phyloP scores from a whole-genome alignment of 2,888 invertebrate species.

The Cryptocephalus moraei region DNA sequence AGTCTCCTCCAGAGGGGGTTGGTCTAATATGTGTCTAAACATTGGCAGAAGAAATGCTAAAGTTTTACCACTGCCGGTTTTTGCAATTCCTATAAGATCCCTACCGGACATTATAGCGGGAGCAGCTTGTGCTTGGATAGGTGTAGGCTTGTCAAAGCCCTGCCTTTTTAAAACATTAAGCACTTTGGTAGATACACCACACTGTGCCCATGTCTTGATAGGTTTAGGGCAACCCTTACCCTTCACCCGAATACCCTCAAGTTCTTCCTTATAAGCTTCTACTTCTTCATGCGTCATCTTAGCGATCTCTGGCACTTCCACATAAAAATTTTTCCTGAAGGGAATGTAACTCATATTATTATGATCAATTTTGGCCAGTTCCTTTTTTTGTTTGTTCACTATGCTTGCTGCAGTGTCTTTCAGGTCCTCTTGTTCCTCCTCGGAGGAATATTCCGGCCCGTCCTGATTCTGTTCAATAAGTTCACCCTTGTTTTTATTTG shows the following conservation, averaged over 20 bases:
- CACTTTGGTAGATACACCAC: slow-evolving; percentile 93
- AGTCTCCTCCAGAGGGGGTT: slow-evolving; percentile 82
- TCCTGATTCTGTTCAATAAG: slow-evolving; percentile 99
- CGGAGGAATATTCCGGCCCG: slow-evolving; percentile 93
- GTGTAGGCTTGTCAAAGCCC: slow-evolving; percentile 93
- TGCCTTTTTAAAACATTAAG: slow-evolving; percentile 83
- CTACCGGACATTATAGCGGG: slow-evolving; percentile 94
- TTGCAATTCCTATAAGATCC: slow-evolving; percentile 94
- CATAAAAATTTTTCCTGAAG: slow-evolving; percentile 85
- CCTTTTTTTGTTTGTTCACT: slow-evolving; percentile 85
- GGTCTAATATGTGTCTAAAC: slow-evolving; percentile 94
- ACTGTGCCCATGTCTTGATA: slow-evolving; percentile 96
- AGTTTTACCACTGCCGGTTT: slow-evolving; percentile 98
- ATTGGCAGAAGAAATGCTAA: slow-evolving; percentile 95
- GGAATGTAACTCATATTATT: slow-evolving; percentile 75
- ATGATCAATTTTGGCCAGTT: slow-evolving; percentile 88
- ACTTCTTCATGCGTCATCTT: slow-evolving; percentile 84
- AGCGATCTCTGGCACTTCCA: slow-evolving; percentile 91
- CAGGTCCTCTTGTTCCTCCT: slow-evolving; percentile 91
- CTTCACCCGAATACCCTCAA: slow-evolving; percentile 92
- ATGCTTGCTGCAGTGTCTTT: slow-evolving; percentile 82
- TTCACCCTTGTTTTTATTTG: slow-evolving; percentile 82
- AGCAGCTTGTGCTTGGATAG: slow-evolving; percentile 97
- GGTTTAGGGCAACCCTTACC: slow-evolving; percentile 89
- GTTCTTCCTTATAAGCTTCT: slow-evolving; percentile 72